These are phyloP conservation scores for Pelodiscus sinensis DNA, from an alignment of 2,113 vertebrate species.

Conservation along the genomic window DNA sequence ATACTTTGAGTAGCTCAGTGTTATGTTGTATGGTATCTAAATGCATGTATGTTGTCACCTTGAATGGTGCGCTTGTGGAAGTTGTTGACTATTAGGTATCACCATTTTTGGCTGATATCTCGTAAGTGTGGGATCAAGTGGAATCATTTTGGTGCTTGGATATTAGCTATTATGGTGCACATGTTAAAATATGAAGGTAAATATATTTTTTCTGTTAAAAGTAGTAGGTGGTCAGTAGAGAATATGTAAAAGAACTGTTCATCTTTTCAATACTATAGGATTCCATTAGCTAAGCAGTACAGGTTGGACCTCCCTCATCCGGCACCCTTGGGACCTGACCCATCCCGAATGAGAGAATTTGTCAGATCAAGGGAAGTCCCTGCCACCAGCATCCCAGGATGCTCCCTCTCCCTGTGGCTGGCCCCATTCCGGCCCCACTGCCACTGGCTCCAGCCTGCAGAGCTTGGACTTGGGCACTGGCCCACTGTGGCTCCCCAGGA, in stretches of 20 bases:
- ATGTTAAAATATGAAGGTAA: background rate
- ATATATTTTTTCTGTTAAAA: background rate
- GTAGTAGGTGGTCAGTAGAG: background rate
- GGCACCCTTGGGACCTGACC: too few species aligned
- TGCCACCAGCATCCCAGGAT: too few species aligned
- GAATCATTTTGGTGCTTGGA: background rate
- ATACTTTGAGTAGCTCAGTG: background rate
- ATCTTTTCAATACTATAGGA: background rate
- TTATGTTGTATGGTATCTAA: background rate
- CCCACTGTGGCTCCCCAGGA: too few species aligned
- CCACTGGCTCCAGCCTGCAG: too few species aligned
- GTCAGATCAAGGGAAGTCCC: too few species aligned
- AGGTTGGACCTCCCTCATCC: too few species aligned
- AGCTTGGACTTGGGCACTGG: too few species aligned
- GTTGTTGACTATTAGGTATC: background rate
- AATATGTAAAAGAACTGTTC: background rate
- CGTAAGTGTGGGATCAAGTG: background rate
- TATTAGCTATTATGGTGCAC: background rate
- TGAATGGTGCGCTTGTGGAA: background rate
- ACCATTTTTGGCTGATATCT: background rate
- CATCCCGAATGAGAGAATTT: too few species aligned
- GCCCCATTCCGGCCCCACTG: too few species aligned
- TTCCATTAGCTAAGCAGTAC: background rate
- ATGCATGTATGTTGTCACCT: background rate
- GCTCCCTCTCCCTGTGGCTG: too few species aligned